A percentile compares a stretch with the other conserved stretches of the same genome.
Evolutionary conservation across 1,140 invertebrate genomes (phyloP).

Genomic region (Ctenoplectra terminalis): DNA sequence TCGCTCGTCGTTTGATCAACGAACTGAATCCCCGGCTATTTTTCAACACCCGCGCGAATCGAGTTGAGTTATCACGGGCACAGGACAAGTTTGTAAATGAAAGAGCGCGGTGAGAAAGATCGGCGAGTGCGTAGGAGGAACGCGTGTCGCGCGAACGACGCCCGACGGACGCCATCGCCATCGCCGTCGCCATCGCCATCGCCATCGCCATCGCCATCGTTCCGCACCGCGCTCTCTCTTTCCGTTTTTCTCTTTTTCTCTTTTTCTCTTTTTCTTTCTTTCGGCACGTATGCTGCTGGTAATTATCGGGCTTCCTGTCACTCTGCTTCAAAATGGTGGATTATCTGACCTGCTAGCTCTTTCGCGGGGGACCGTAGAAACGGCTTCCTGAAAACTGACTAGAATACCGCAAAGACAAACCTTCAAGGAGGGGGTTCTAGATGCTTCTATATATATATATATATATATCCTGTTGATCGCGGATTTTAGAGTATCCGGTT

Average conservation of each 20-base stretch:
- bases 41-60: too few relatives aligned
- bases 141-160: conserved; percentile 8
- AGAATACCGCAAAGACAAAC: too few relatives aligned
- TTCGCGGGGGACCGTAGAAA: neutral
- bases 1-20: conserved; percentile 38
- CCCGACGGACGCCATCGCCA: conserved; percentile 60
- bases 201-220: conserved; percentile 57
- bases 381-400: conserved; percentile 30
- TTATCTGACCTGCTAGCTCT: conserved; percentile 43
- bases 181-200: conserved; percentile 51
- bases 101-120: neutral
- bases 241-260: too few relatives aligned
- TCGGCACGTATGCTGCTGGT: conserved; percentile 66
- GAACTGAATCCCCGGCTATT: conserved; percentile 11
- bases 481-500: too few relatives aligned
- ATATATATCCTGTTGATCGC: too few relatives aligned
- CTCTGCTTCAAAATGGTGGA: conserved; percentile 65
- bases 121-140: conserved; percentile 23
- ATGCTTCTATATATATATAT: too few relatives aligned
- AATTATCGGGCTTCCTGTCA: conserved; percentile 79
- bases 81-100: neutral
- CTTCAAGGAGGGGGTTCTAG: too few relatives aligned
- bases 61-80: neutral
- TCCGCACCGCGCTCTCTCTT: conserved; percentile 31
- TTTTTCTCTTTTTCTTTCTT: too few relatives aligned